Conservation (phyloP, 1,140 invertebrate genomes). For the Drosophila willistoni region DNA sequence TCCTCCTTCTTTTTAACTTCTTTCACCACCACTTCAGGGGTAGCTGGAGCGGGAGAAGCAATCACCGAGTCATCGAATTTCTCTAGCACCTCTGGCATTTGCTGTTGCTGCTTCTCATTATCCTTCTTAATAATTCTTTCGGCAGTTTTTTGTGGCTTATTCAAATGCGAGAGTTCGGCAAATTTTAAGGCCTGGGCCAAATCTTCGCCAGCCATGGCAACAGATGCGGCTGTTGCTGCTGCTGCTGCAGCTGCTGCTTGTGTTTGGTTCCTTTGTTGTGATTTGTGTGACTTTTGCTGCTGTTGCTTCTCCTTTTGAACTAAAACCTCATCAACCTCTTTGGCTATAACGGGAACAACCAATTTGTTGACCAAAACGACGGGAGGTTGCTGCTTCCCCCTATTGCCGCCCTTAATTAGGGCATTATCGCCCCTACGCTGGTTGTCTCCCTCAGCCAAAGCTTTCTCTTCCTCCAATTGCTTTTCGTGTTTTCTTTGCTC, state of each 20-base stretch:
- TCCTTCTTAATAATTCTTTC: not conserved
- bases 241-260: slow-evolving; percentile 27
- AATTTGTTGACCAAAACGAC: slow-evolving; percentile 72
- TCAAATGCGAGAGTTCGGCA: slow-evolving; percentile 59
- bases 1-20: slow-evolving; percentile 42
- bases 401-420: not conserved
- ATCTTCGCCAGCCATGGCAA: slow-evolving; percentile 53
- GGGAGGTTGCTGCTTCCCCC: slow-evolving; percentile 55
- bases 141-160: slow-evolving; percentile 51
- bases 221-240: slow-evolving; percentile 40
- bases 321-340: slow-evolving; percentile 83
- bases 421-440: not conserved
- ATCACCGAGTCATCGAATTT: not conserved
- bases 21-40: slow-evolving; percentile 15
- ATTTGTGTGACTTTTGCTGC: slow-evolving; percentile 82
- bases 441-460: not conserved
- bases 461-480: slow-evolving; percentile 22
- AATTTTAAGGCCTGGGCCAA: slow-evolving; percentile 56
- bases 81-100: slow-evolving; percentile 10
- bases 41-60: not conserved
- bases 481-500: slow-evolving; percentile 50
- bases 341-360: slow-evolving; percentile 81
- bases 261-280: slow-evolving; percentile 83
- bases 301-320: slow-evolving; percentile 82
- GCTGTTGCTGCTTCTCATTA: slow-evolving; percentile 3